Base-by-base conservation (phyloP, 2,888 invertebrate species). In the Leucozona laternaria region DNA sequence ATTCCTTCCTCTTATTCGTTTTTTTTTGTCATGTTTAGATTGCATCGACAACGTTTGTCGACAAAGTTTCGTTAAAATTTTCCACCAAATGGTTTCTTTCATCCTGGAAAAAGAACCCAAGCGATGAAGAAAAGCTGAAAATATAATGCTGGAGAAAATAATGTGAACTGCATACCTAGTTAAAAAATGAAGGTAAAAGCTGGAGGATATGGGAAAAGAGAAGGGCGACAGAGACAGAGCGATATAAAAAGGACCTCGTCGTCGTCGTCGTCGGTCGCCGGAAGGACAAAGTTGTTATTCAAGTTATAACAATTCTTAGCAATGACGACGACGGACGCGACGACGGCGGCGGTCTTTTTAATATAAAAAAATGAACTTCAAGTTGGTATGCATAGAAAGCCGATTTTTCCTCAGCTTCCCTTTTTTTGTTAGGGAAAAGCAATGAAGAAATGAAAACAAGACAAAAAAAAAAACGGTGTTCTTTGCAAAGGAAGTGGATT, bases 401-500 rank as follows among this genome's bases (percentile, higher is more conserved):
- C 64, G 77, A 57, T 82, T 25, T 62, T 64, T 66, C 13, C 17
- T 58, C 7, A 64, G n/a, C 62, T 62, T 66, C 66, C 28, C 4
- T 28, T 45, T 37, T 37, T 37, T 34, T 62, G 34, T 58, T 34
- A 25, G 4, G 43, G 34, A 28, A 55, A 48, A 28, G 43, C 34
- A 57, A 77, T 73, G 73, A 50, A 34, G 57, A 20, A 57, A 57
- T 20, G 7, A 58, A 34, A 34, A 17, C 28, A 28, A 11, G n/a
- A n/a, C n/a, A 57, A 57, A 20, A 10, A 60, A 37, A 40, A 22
- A 58, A 43, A 75, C 75, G 28, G 53, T 79, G 73, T 57, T 79
- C 75, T 58, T 71, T 34, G 31, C 70, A 22, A 55, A 79, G 88
- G 88, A 88, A 88, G 88, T 83, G 82, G 88, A 89, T 88, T 89